A percentile compares a stretch with the other conserved stretches of the same genome.
phyloP scores from a whole-genome alignment of 2,888 invertebrate species.

The Drosophila putrida region DNA sequence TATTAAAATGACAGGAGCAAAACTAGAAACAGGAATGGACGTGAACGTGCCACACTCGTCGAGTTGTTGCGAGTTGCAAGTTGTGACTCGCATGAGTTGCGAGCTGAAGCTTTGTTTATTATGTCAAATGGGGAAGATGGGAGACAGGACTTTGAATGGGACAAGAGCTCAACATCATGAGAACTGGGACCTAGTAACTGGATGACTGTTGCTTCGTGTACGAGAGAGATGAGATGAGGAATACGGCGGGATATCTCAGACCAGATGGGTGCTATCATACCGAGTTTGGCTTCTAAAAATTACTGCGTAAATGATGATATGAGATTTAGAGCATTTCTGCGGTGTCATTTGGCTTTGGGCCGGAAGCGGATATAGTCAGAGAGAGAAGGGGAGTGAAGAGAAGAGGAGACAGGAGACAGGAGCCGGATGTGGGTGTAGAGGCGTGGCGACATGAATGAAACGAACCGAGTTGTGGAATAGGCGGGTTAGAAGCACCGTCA shows the following conservation, averaged over 20 bases:
- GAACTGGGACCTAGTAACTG: background rate
- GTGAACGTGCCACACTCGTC: slow-evolving; percentile 59
- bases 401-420: slow-evolving; percentile 6
- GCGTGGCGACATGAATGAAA: slow-evolving; percentile 2
- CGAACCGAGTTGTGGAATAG: background rate
- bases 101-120: slow-evolving; percentile 75
- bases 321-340: slow-evolving; percentile 77
- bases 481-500: slow-evolving; percentile 41
- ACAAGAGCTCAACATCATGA: slow-evolving; percentile 13
- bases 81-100: slow-evolving; percentile 72
- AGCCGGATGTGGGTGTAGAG: background rate
- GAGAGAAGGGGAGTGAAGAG: background rate
- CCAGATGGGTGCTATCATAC: slow-evolving; percentile 13
- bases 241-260: background rate
- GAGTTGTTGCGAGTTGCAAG: slow-evolving; percentile 40
- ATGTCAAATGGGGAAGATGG: slow-evolving; percentile 32
- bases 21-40: slow-evolving; percentile 33
- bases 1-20: slow-evolving; percentile 11
- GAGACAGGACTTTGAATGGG: slow-evolving; percentile 12
- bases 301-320: slow-evolving; percentile 79
- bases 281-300: slow-evolving; percentile 59
- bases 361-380: slow-evolving; percentile 65
- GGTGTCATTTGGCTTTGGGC: slow-evolving; percentile 66
- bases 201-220: slow-evolving; percentile 28
- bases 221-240: background rate